Evolutionary conservation across 1,140 invertebrate species (phyloP).

Genomic region (Oreohelix idahoensis): DNA sequence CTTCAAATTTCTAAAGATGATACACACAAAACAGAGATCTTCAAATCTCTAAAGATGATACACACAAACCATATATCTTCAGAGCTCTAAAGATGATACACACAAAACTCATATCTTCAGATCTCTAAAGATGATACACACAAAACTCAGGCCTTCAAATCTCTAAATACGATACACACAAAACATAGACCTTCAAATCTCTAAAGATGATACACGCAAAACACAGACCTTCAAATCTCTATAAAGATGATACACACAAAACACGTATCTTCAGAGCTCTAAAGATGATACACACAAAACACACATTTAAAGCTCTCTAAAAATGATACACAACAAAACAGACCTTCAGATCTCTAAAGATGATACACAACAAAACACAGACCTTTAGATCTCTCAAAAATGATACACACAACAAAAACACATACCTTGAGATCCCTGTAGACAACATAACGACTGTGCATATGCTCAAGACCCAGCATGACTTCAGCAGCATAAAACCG

Average conservation of each 20-base stretch:
- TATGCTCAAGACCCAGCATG: constrained; percentile 96
- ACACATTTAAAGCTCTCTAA: constrained; percentile 90
- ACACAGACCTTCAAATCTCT: not conserved
- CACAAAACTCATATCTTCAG: constrained; percentile 79
- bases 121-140: constrained; percentile 91
- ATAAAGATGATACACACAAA: not conserved
- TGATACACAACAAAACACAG: not conserved
- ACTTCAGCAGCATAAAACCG: constrained; percentile 99
- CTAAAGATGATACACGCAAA: not conserved
- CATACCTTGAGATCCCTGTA: constrained; percentile 93
- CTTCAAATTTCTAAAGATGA: not conserved
- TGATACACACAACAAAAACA: not conserved
- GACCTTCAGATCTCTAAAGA: not conserved
- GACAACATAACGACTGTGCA: constrained; percentile 98
- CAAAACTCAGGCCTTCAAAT: not conserved
- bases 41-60: too few relatives aligned
- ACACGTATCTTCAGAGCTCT: not conserved
- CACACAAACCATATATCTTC: not conserved
- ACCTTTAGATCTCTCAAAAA: not conserved
- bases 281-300: not conserved
- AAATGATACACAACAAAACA: constrained; percentile 80
- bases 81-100: not conserved
- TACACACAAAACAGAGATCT: not conserved
- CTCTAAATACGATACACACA: not conserved
- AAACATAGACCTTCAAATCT: not conserved